phyloP scores from a whole-genome alignment of 2,888 invertebrate species.

The Agrochola lychnidis region DNA sequence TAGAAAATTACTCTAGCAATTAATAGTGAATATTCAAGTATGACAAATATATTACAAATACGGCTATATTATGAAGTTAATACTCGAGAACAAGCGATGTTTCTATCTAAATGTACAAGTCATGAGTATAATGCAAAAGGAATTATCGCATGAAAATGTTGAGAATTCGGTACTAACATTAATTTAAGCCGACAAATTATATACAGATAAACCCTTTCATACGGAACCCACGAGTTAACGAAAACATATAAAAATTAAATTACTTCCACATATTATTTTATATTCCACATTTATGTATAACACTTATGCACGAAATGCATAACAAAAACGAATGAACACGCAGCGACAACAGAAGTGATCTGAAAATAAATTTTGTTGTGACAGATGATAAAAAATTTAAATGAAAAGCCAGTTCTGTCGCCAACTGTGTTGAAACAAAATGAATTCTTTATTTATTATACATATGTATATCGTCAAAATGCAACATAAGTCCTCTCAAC shows the following conservation, averaged over 20 bases:
- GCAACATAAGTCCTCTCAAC: constrained; percentile 34
- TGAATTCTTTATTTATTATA: constrained; percentile 39
- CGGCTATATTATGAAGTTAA: constrained; percentile 41
- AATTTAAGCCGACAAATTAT: constrained; percentile 55
- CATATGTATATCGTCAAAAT: constrained; percentile 49
- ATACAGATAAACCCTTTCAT: constrained; percentile 61
- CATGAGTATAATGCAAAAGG: constrained; percentile 41
- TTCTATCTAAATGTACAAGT: constrained; percentile 57
- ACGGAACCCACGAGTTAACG: constrained; percentile 47
- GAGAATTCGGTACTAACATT: constrained; percentile 41
- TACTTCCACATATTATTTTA: constrained; percentile 54
- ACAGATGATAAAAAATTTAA: not conserved
- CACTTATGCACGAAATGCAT: constrained; percentile 51
- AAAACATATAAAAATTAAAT: constrained; percentile 58
- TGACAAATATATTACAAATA: constrained; percentile 48
- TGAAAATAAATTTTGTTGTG: constrained; percentile 2
- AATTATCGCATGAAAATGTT: constrained; percentile 43
- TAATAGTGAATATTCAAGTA: constrained; percentile 48
- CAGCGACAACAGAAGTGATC: constrained; percentile 29
- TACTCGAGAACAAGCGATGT: constrained; percentile 50
- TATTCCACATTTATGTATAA: constrained; percentile 39
- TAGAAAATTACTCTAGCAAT: constrained; percentile 26
- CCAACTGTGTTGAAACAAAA: constrained; percentile 21
- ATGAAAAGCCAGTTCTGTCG: constrained; percentile 22
- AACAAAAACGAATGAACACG: constrained; percentile 41